Conservation (phyloP, 2,888 invertebrate genomes). For the Sericinus montela region DNA sequence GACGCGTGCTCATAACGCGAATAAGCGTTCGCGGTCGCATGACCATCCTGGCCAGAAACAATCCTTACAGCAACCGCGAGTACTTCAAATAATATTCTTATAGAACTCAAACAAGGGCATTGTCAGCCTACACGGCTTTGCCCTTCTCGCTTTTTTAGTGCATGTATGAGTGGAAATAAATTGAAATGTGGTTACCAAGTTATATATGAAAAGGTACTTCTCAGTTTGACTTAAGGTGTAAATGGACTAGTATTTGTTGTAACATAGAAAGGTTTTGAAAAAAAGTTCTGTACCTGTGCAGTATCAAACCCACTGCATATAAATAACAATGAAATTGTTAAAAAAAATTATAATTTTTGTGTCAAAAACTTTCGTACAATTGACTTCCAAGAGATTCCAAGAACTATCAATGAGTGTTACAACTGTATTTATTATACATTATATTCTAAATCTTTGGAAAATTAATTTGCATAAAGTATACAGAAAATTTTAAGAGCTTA, state of each 20-base stretch:
- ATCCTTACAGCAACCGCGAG: conserved; percentile 56
- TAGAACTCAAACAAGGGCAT: conserved; percentile 54
- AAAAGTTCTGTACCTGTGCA: background rate
- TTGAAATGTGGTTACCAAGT: conserved; percentile 48
- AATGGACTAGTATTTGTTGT: background rate
- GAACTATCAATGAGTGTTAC: conserved; percentile 8
- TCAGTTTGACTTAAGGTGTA: background rate
- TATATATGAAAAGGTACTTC: conserved; percentile 30
- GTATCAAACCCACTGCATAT: too few species aligned
- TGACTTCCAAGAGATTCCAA: background rate
- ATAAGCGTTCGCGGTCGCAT: conserved; percentile 57
- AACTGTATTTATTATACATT: conserved; percentile 10
- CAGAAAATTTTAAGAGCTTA: too few species aligned
- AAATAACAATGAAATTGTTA: too few species aligned
- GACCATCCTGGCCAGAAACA: conserved; percentile 46
- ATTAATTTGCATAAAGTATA: too few species aligned
- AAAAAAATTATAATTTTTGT: too few species aligned
- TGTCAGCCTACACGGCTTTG: conserved; percentile 37
- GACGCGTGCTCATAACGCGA: conserved; percentile 33
- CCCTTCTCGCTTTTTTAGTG: conserved; percentile 36
- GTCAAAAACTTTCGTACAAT: too few species aligned
- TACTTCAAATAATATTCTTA: conserved; percentile 74
- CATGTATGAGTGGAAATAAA: conserved; percentile 13
- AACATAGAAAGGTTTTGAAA: background rate
- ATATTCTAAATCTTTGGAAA: conserved; percentile 4